Percentiles rank a stretch among this genome's conserved stretches.
These are phyloP conservation scores for Lateolabrax maculatus DNA, from an alignment of 2,797 vertebrate genomes.

Conservation along the genomic window DNA sequence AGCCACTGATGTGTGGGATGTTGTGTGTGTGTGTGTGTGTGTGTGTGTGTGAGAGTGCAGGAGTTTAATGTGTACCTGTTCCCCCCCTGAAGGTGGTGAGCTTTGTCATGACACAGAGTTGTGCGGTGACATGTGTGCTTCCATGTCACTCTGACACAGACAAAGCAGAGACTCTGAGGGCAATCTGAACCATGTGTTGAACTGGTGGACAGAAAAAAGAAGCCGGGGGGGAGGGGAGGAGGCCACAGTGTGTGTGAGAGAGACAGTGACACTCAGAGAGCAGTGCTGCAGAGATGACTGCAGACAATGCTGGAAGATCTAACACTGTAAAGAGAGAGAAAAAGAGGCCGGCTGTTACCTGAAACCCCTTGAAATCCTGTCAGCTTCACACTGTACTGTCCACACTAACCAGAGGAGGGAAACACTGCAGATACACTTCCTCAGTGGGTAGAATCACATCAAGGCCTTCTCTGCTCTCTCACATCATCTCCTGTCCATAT, in stretches of 20 bases:
- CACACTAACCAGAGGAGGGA: background rate
- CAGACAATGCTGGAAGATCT: background rate
- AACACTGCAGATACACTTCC: background rate
- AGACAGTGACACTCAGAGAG: background rate
- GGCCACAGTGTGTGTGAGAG: background rate
- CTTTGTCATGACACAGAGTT: constrained; percentile 7
- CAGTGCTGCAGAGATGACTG: constrained; percentile 7
- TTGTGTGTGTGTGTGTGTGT: background rate
- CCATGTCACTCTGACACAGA: constrained; percentile 13
- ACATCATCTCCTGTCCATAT: background rate
- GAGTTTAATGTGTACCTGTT: background rate
- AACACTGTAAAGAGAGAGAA: background rate
- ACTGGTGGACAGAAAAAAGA: background rate
- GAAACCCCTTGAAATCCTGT: background rate
- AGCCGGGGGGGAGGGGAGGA: background rate
- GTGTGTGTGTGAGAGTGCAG: background rate
- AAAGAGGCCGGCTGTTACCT: constrained; percentile 3
- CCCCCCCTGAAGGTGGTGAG: background rate
- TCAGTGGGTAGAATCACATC: background rate
- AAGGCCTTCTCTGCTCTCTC: background rate
- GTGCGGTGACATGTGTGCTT: background rate
- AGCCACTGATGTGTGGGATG: background rate
- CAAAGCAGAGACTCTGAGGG: background rate
- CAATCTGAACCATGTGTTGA: background rate
- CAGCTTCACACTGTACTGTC: constrained; percentile 3